phyloP scores from a whole-genome alignment of 2,888 invertebrate genomes.

The Melipona beecheii region DNA sequence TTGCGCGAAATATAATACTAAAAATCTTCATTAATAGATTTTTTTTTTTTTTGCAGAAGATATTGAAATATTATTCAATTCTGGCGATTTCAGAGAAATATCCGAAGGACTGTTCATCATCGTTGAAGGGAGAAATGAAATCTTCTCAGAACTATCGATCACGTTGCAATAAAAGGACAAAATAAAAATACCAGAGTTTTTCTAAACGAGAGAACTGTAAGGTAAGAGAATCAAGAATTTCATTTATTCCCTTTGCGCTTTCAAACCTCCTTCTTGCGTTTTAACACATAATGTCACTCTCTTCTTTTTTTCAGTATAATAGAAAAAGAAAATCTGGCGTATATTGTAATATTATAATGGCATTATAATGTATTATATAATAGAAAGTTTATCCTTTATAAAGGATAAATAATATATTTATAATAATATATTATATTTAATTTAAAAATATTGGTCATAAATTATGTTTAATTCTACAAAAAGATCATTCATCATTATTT shows the following conservation, averaged over 20 bases:
- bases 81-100: not conserved
- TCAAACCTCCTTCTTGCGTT: not conserved
- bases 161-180: not conserved
- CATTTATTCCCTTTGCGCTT: conserved; percentile 21
- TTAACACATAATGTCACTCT: not conserved
- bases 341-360: not conserved
- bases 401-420: not conserved
- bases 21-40: not conserved
- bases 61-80: not conserved
- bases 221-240: conserved; percentile 29
- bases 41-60: not conserved
- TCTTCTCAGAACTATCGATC: conserved; percentile 12
- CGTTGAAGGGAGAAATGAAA: conserved; percentile 13
- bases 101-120: not conserved
- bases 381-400: not conserved
- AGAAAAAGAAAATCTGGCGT: not conserved
- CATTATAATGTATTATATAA: not conserved
- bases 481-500: not conserved
- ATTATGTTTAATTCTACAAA: not conserved
- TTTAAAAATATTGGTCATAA: not conserved
- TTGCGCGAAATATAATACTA: not conserved
- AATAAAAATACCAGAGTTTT: not conserved
- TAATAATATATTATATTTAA: too few relatives aligned
- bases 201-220: not conserved
- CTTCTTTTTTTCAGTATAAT: not conserved